Evolutionary conservation across 2,113 vertebrate species (phyloP).

Genomic region (Centropus unirufus): DNA sequence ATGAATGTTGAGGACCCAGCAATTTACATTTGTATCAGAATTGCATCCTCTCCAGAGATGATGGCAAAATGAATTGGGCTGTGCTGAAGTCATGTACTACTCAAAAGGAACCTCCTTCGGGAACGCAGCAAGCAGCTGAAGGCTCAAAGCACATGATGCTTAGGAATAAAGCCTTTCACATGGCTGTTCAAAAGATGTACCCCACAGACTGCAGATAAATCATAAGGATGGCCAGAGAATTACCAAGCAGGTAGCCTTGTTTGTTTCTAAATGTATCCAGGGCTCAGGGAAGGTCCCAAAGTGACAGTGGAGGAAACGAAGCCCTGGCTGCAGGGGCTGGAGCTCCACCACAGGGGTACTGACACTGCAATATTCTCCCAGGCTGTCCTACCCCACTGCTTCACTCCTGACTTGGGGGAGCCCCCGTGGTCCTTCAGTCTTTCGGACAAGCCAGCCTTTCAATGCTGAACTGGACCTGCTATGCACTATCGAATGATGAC

Average conservation of each 20-base stretch:
- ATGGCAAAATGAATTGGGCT: background rate
- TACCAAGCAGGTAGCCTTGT: background rate
- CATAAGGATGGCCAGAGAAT: background rate
- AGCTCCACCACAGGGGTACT: rapidly evolving
- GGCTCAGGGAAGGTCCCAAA: background rate
- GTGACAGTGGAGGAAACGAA: background rate
- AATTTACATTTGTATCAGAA: background rate
- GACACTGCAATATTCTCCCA: background rate
- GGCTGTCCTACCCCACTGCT: background rate
- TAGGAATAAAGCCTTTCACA: background rate
- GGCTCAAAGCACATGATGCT: background rate
- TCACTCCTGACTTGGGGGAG: rapidly evolving
- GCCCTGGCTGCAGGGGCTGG: background rate
- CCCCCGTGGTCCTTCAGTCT: background rate
- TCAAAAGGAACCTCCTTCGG: background rate
- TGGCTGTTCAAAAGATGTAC: background rate
- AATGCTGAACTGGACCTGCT: background rate
- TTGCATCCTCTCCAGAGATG: background rate
- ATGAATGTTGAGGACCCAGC: background rate
- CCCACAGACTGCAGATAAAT: background rate
- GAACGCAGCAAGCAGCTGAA: background rate
- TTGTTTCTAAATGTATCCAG: background rate
- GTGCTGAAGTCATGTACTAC: background rate
- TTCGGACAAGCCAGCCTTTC: background rate
- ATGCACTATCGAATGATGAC: background rate